Conservation (phyloP, 2,888 invertebrate genomes). For the Leistus spinibarbis region DNA sequence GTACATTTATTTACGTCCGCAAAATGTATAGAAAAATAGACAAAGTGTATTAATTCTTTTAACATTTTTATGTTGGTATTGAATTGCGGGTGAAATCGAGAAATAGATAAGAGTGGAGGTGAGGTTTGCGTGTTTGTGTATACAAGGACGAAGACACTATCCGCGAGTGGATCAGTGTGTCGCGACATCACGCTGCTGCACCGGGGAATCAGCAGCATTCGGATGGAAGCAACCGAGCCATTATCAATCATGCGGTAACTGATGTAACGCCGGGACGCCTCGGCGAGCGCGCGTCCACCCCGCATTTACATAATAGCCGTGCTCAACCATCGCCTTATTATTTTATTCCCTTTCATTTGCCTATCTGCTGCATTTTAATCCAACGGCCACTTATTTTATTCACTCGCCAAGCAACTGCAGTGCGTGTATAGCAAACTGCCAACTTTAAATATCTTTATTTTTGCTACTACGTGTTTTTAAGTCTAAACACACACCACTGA, state of each 20-base stretch:
- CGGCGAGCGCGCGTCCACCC: slow-evolving; percentile 46
- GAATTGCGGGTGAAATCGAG: no score
- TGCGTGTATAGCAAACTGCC: slow-evolving; percentile 3
- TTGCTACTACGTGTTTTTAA: not conserved
- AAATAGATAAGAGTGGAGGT: not conserved
- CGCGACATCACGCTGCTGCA: not conserved
- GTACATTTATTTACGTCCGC: not conserved
- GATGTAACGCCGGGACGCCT: slow-evolving; percentile 43
- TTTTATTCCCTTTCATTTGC: slow-evolving; percentile 25
- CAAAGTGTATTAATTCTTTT: no score
- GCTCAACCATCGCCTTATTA: slow-evolving; percentile 36
- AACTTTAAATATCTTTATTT: not conserved
- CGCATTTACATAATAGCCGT: slow-evolving; percentile 50
- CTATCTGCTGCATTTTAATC: slow-evolving; percentile 33
- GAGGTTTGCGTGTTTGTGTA: not conserved
- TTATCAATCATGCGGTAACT: slow-evolving; percentile 51
- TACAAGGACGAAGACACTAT: slow-evolving; percentile 1
- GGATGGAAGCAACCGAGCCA: not conserved
- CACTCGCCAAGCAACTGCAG: not conserved
- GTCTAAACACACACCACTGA: no score
- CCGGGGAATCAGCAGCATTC: not conserved
- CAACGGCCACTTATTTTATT: slow-evolving; percentile 10
- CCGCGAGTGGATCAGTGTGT: slow-evolving; percentile 4
- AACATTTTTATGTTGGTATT: no score
- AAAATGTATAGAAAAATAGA: no score